Evolutionary conservation across 2,888 invertebrate species (phyloP).

Genomic region (Hirtodrosophila cameraria): DNA sequence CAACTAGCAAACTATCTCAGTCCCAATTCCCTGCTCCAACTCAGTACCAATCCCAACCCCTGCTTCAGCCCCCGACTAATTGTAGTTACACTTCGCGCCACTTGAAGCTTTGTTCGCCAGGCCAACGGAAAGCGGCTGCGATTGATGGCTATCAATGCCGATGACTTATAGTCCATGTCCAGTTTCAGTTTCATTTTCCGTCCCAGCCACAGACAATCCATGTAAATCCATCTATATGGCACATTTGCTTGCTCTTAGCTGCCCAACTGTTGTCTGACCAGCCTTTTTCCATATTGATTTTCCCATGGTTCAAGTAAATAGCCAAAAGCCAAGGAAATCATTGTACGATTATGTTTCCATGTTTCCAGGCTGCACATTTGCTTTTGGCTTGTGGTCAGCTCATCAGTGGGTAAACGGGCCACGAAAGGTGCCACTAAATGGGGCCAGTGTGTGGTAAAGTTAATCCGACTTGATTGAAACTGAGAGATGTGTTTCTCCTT

Average conservation of each 20-base stretch:
- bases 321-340: constrained; percentile 57
- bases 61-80: constrained; percentile 65
- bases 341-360: constrained; percentile 37
- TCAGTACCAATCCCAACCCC: background rate
- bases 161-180: constrained; percentile 69
- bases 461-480: constrained; percentile 48
- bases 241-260: constrained; percentile 58
- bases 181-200: constrained; percentile 21
- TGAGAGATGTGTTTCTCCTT: constrained; percentile 3
- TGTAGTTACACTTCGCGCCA: constrained; percentile 75
- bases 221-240: constrained; percentile 65
- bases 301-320: constrained; percentile 68
- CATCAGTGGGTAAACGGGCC: constrained; percentile 32
- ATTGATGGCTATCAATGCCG: constrained; percentile 78
- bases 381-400: constrained; percentile 18
- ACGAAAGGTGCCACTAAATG: constrained; percentile 30
- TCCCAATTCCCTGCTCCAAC: constrained; percentile 2
- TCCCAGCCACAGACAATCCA: constrained; percentile 24
- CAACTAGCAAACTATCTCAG: constrained; percentile 31
- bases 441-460: constrained; percentile 42
- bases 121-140: constrained; percentile 62
- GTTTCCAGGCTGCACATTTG: constrained; percentile 21
- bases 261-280: constrained; percentile 8
- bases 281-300: constrained; percentile 63
- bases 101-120: constrained; percentile 50